phyloP scores from a whole-genome alignment of 1,140 invertebrate genomes.

The Stegodyphus dumicola region DNA sequence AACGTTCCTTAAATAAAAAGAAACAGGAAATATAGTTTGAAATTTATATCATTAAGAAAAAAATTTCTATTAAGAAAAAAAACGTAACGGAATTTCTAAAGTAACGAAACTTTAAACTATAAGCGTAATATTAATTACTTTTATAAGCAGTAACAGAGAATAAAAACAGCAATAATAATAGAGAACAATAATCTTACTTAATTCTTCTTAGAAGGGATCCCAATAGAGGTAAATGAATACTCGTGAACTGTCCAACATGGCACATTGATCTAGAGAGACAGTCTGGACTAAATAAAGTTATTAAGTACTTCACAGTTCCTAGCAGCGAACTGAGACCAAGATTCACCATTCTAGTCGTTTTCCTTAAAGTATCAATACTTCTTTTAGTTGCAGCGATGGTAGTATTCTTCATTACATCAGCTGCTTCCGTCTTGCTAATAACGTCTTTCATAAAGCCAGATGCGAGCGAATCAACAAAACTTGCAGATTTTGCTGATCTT shows the following conservation, averaged over 20 bases:
- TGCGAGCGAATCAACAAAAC: conserved; percentile 27
- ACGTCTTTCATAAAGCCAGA: conserved; percentile 25
- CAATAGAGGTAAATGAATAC: conserved; percentile 22
- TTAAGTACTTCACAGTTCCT: background rate
- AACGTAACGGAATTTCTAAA: no score
- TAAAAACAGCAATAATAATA: no score
- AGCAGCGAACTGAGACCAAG: background rate
- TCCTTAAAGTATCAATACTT: background rate
- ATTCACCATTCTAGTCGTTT: conserved; percentile 15
- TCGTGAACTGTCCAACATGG: conserved; percentile 38
- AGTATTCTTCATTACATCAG: conserved; percentile 33
- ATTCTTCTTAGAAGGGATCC: conserved; percentile 24
- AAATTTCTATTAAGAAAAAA: no score
- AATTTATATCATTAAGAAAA: no score
- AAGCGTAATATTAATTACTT: no score
- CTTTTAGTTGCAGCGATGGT: conserved; percentile 18
- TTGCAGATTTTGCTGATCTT: background rate
- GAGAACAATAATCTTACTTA: conserved; percentile 13
- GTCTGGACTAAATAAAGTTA: conserved; percentile 15
- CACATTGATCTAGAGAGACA: conserved; percentile 40
- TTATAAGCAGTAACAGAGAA: no score
- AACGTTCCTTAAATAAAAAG: no score
- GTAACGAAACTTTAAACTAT: no score
- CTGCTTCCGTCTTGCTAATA: conserved; percentile 33
- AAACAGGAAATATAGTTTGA: no score